phyloP scores from a whole-genome alignment of 2,888 invertebrate species.

The Eugnorisma glareosa region DNA sequence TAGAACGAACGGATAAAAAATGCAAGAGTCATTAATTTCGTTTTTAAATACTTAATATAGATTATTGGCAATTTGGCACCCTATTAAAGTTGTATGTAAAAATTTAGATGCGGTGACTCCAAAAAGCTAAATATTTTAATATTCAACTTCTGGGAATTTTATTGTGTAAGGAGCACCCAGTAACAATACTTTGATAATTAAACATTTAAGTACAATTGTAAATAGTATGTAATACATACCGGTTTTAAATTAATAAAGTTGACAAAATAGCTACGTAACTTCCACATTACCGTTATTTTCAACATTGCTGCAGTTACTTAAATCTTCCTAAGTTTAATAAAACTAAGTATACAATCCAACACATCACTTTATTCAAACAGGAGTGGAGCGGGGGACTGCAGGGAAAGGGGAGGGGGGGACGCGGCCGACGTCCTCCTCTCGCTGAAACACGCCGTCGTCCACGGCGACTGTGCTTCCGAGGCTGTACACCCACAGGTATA shows the following conservation, averaged over 20 bases:
- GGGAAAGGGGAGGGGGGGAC: constrained; percentile 91
- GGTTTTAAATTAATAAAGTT: background rate
- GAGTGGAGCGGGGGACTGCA: constrained; percentile 88
- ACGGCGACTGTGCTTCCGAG: constrained; percentile 92
- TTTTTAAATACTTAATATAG: no score
- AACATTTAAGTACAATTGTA: background rate
- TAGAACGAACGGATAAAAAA: no score
- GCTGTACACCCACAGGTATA: constrained; percentile 89
- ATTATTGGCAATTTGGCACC: no score
- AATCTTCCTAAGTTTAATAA: constrained; percentile 42
- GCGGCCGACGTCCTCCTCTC: constrained; percentile 97
- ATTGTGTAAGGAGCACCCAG: background rate
- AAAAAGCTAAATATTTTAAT: no score
- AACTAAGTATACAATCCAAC: constrained; percentile 50
- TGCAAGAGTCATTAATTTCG: no score
- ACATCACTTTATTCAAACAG: constrained; percentile 73
- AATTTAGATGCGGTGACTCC: no score
- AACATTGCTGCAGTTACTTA: background rate
- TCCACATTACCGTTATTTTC: background rate
- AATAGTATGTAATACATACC: background rate
- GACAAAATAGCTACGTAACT: background rate
- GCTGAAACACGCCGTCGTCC: constrained; percentile 96
- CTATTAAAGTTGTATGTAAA: no score
- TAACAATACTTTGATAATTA: background rate
- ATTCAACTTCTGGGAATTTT: no score